A percentile compares a stretch with the other conserved stretches of the same genome.
phyloP scores from a whole-genome alignment of 2,113 vertebrate genomes.

The Aphelocoma coerulescens region DNA sequence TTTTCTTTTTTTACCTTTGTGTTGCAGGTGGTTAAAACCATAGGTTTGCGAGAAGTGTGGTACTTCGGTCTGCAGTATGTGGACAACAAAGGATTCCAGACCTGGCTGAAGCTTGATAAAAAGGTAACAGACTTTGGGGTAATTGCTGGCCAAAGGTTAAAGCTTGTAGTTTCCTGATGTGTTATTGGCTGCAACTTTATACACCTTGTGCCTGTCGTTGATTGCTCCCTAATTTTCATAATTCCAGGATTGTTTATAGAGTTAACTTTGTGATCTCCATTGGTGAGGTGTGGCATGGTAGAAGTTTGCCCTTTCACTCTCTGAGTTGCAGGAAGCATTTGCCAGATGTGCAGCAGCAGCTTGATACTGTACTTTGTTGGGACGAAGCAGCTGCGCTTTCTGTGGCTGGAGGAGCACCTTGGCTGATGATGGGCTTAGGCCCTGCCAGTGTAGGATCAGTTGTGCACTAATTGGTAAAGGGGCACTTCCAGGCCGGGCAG shows the following conservation, averaged over 20 bases:
- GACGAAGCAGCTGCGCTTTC: neutral
- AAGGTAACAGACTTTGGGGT: constrained; percentile 78
- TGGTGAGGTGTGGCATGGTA: neutral
- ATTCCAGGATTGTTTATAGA: neutral
- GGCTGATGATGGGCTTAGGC: neutral
- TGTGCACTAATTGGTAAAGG: neutral
- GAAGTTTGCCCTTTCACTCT: neutral
- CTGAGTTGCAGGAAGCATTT: neutral
- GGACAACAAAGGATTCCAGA: constrained; percentile 89
- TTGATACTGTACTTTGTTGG: neutral
- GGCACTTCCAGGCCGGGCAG: neutral
- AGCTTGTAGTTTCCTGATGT: neutral
- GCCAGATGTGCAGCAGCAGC: neutral
- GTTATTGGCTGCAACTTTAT: neutral
- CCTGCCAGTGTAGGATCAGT: neutral
- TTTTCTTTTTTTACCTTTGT: neutral
- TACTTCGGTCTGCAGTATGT: constrained; percentile 94
- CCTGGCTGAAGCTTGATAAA: constrained; percentile 97
- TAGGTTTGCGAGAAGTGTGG: constrained; percentile 93
- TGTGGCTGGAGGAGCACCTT: neutral
- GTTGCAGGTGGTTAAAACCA: constrained; percentile 91
- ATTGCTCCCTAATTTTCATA: neutral
- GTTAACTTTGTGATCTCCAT: neutral
- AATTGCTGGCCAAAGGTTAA: constrained; percentile 11
- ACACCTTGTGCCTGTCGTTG: neutral